These are phyloP conservation scores for Pongo pygmaeus DNA, from an alignment of 2,113 vertebrate genomes.

Conservation along the genomic window DNA sequence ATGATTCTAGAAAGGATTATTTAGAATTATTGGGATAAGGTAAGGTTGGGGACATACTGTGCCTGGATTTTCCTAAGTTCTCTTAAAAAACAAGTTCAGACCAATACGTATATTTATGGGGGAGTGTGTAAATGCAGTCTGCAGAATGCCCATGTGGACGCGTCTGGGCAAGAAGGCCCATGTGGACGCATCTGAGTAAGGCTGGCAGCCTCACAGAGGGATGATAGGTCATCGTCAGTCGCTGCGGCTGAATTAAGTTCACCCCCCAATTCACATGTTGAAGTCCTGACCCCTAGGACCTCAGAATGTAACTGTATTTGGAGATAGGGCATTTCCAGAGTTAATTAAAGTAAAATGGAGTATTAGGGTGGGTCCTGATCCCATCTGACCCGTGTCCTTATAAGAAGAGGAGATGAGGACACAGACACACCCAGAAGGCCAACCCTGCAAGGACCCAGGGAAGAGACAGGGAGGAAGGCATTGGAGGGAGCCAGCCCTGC, in stretches of 20 bases:
- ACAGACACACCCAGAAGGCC: neutral
- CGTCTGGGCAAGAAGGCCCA: no score
- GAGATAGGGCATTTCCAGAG: neutral
- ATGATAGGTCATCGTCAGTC: accelerated
- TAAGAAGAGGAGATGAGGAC: neutral
- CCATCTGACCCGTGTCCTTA: neutral
- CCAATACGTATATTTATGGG: neutral
- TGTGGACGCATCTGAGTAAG: neutral
- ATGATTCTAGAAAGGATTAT: neutral
- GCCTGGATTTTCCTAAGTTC: neutral
- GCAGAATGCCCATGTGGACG: no score
- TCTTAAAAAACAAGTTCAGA: neutral
- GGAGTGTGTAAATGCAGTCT: no score
- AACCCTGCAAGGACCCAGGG: neutral
- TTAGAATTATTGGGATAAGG: neutral
- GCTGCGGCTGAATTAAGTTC: neutral
- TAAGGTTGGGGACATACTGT: neutral
- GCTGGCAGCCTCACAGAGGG: no score
- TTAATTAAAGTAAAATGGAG: neutral
- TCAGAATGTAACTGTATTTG: neutral
- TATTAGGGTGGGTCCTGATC: accelerated
- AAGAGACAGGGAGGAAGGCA: no score
- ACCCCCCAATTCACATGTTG: accelerated
- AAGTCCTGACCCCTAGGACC: no score
- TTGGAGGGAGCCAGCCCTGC: neutral